A percentile compares a stretch with the other conserved stretches of the same genome.
Evolutionary conservation across 2,797 vertebrate genomes (phyloP).

Genomic region (Ciconia nigra): DNA sequence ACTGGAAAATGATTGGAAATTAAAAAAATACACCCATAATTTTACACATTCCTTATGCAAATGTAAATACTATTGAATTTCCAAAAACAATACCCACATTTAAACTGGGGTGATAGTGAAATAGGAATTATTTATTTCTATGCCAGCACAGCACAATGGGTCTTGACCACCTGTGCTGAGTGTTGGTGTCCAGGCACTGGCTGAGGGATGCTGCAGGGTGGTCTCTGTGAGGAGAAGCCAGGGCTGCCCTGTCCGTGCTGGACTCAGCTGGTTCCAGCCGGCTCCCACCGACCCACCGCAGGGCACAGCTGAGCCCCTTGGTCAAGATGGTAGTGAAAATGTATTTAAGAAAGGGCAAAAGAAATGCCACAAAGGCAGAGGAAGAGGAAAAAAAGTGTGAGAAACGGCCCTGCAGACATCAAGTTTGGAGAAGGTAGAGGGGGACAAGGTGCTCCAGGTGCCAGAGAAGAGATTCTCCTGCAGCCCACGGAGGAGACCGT

Average conservation of each 20-base stretch:
- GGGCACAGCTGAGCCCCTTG: fast-evolving
- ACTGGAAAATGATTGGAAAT: neutral
- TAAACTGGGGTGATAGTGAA: neutral
- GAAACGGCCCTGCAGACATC: neutral
- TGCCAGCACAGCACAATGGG: neutral
- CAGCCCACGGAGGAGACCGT: neutral
- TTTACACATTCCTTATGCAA: neutral
- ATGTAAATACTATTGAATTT: neutral
- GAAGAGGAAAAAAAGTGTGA: neutral
- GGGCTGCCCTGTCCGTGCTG: fast-evolving
- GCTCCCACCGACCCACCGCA: fast-evolving
- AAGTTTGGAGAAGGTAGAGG: neutral
- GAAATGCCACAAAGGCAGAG: neutral
- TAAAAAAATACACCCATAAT: neutral
- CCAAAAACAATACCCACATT: neutral
- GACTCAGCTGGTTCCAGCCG: fast-evolving
- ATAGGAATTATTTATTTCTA: neutral
- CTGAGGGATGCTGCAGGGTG: fast-evolving
- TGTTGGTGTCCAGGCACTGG: fast-evolving
- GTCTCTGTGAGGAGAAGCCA: fast-evolving
- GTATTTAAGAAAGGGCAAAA: neutral
- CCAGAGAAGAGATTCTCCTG: neutral
- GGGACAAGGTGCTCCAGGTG: neutral
- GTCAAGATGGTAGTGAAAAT: neutral
- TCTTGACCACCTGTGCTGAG: neutral